Evolutionary conservation across 2,797 vertebrate species (phyloP), one percentile per base, ranked within the genome.

Genomic region (Bradypus variegatus): DNA sequence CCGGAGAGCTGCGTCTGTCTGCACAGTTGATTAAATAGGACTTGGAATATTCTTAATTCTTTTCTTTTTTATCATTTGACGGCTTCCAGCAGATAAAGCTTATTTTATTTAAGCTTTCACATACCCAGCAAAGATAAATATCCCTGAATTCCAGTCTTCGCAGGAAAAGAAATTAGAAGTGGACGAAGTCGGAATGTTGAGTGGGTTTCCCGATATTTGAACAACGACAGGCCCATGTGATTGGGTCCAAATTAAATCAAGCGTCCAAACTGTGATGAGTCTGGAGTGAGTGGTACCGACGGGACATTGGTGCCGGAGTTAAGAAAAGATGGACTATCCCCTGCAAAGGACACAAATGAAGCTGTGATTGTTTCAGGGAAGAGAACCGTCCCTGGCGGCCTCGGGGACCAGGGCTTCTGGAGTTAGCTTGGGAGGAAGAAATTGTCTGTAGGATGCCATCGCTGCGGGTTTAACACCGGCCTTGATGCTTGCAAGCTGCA

Each of bases 41-140:
- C 95, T 95, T 94, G 36, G 36, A 96, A 95, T 85, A 86, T 21
- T 95, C 77, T 96, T 95, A 95, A 96, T 96, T 94, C 93, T 93
- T 94, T 93, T 80, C 86, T 62, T 96, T 97, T 96, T 96, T 95
- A 94, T 96, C 96, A 94, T 94, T 72, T 95, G 95, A 96, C 96
- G 95, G 95, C 96, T 97, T 96, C 97, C 96, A 96, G 89, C 93
- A 96, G 97, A 97, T 97, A 97, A 96, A 95, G 96, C 96, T 96
- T 96, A 97, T 96, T 97, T 97, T 96, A 97, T 95, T 97, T 96
- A 97, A 97, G 97, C 96, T 96, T 95, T 96, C 88, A 77, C 85
- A 80, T 77, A 82, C 95, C n/a, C 13, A 4, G 41, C 0, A 45
- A 45, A 95, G 95, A 97, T 96, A 96, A 97, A 96, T 93, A 97